Base-by-base conservation (phyloP, 2,888 invertebrate genomes). In the Dolomedes plantarius region DNA sequence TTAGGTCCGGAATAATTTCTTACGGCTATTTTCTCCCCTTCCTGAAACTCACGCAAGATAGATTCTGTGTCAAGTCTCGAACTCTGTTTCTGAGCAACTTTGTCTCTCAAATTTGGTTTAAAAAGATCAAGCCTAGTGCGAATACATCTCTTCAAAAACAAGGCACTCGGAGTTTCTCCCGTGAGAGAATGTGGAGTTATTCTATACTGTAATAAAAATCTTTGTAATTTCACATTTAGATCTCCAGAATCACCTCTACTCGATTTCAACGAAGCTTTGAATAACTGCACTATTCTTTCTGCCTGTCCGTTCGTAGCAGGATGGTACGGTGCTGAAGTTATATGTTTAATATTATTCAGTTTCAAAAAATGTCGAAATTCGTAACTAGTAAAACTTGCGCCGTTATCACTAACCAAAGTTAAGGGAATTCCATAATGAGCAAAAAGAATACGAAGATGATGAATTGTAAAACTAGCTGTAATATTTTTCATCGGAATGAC, bases 271-370 rank as follows among this genome's bases (percentile, higher is more conserved):
- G 73, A 73, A 73, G 73, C 73, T 73, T 73, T 56, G 73, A 73
- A 73, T 56, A 73, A 73, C 56, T 67, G 89, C 9, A 90, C 90
- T 16, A 80, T 72, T n/a, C 90, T 77, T 81, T 90, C 89, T 29
- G 90, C 89, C 75, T 88, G 89, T 19, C 90, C 89, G 82, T 89
- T 90, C 7, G 89, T 75, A 3, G 86, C 50, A 62, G 89, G 89
- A 65, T 89, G 86, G 68, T 71, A 71, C 29, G 41, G 71, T 71
- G 71, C 71, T 71, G 71, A 71, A 71, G 46, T 71, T 36, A 72
- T 72, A 50, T 72, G 72, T 72, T 72, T 50, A 72, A 72, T 50
- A 72, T 72, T 56, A 72, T 72, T 72, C 72, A 72, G 50, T 72
- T 72, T 72, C 72, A 72, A 72, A 72, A 72, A 72, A 72, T 72